Evolutionary conservation across 2,888 invertebrate genomes (phyloP).

Genomic region (Yponomeuta malinellus): DNA sequence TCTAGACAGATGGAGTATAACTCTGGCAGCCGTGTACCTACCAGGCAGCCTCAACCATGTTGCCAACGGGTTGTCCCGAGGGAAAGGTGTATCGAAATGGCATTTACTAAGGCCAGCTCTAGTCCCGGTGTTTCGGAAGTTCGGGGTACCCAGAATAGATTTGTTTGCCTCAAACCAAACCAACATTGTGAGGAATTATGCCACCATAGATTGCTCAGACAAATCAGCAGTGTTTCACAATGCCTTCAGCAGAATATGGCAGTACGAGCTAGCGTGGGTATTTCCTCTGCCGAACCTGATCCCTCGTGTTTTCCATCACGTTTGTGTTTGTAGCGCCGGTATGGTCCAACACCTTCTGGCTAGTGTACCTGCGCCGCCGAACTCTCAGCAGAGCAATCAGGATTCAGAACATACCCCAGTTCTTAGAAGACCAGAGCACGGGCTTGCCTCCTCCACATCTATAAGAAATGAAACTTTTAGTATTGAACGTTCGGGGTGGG

Average conservation of each 20-base stretch:
- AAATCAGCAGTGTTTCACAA: slow-evolving; percentile 16
- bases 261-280: slow-evolving; percentile 24
- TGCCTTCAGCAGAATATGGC: slow-evolving; percentile 26
- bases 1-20: no score
- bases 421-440: slow-evolving; percentile 19
- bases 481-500: slow-evolving; percentile 23
- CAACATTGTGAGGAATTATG: background rate
- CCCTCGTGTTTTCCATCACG: slow-evolving; percentile 23
- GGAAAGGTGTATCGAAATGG: no score
- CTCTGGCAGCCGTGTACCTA: no score
- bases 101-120: no score
- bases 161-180: no score
- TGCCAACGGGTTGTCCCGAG: no score
- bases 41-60: no score
- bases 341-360: slow-evolving; percentile 29
- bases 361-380: slow-evolving; percentile 24
- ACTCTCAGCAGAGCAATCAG: slow-evolving; percentile 16
- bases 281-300: slow-evolving; percentile 30
- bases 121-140: no score
- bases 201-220: slow-evolving; percentile 12
- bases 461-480: slow-evolving; percentile 19
- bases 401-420: slow-evolving; percentile 17
- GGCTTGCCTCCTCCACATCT: slow-evolving; percentile 20
- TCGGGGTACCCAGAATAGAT: no score
- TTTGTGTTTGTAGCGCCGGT: slow-evolving; percentile 23